These are phyloP conservation scores for Drepana arcuata DNA, from an alignment of 1,140 invertebrate genomes.

Conservation along the genomic window DNA sequence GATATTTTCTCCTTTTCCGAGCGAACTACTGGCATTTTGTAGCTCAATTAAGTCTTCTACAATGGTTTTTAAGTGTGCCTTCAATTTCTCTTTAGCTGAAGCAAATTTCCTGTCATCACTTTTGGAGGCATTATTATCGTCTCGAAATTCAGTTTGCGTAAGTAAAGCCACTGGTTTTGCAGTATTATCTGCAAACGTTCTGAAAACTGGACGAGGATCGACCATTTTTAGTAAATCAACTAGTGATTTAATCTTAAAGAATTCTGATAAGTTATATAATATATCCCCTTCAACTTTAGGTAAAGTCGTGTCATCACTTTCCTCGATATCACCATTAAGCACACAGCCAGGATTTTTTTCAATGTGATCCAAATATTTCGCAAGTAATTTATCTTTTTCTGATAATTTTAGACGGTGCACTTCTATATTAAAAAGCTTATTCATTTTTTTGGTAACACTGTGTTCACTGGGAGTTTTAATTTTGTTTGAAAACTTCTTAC, in stretches of 20 bases:
- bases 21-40: conserved; percentile 27
- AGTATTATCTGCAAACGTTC: background rate
- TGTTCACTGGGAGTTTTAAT: conserved; percentile 31
- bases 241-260: conserved; percentile 51
- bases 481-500: conserved; percentile 27
- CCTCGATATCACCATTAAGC: conserved; percentile 15
- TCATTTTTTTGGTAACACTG: conserved; percentile 16
- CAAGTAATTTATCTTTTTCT: conserved; percentile 45
- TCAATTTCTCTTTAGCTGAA: conserved; percentile 39
- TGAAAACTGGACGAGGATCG: background rate
- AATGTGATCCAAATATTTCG: conserved; percentile 47
- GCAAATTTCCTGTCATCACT: conserved; percentile 9
- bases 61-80: conserved; percentile 42
- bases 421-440: conserved; percentile 26
- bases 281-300: conserved; percentile 35
- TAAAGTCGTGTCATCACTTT: conserved; percentile 8
- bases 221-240: conserved; percentile 23
- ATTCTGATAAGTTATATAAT: conserved; percentile 48
- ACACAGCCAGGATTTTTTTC: conserved; percentile 38
- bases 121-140: conserved; percentile 2
- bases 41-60: conserved; percentile 46
- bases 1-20: conserved; percentile 19
- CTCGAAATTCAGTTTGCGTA: conserved; percentile 7
- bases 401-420: conserved; percentile 25
- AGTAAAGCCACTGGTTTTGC: conserved; percentile 1